Evolutionary conservation across 1,140 invertebrate genomes (phyloP), one percentile per base, ranked within the genome.

Genomic region (Elymnias hypermnestra): DNA sequence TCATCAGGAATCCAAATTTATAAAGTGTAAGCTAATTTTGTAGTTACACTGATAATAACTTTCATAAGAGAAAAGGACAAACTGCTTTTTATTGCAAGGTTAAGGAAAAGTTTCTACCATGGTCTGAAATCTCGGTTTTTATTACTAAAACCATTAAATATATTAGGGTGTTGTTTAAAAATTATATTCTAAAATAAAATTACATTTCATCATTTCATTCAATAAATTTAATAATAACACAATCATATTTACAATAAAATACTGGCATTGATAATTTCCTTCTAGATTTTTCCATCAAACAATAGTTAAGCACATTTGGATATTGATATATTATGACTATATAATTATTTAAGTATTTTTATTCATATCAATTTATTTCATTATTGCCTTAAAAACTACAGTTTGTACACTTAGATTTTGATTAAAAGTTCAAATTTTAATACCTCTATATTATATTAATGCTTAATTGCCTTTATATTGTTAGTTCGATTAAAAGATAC

Each of bases 211-310:
- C 18, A 67, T 67, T 72, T 72, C 50, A 72, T 75, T 72, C 55
- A 66, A 66, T 61, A 50, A 51, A 66, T 82, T 81, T 79, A 83
- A 71, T 79, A n/a, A 58, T 75, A 83, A 83, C 77, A 82, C 77
- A 76, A 74, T 71, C 53, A 82, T 83, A 83, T 83, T 83, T 83
- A 83, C 78, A 83, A 59, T 83, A 77, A 70, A 83, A 83, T 83
- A 83, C 78, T 83, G 78, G 76, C 76, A 77, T 77, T 69, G 63
- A 78, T 68, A 55, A 62, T 62, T 57, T 71, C n/a, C n/a, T n/a
- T 59, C 52, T 63, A 63, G 47, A 67, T 49, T 59, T 57, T 62
- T 68, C 64, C 43, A 64, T 62, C 45, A 56, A 55, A 63, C 57
- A 48, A 58, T 59, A 66, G n/a, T 57, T 67, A 72, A 63, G 57